Evolutionary conservation across 1,140 invertebrate genomes (phyloP), one percentile per base, ranked within the genome.

Genomic region (Neodiprion pinetum): DNA sequence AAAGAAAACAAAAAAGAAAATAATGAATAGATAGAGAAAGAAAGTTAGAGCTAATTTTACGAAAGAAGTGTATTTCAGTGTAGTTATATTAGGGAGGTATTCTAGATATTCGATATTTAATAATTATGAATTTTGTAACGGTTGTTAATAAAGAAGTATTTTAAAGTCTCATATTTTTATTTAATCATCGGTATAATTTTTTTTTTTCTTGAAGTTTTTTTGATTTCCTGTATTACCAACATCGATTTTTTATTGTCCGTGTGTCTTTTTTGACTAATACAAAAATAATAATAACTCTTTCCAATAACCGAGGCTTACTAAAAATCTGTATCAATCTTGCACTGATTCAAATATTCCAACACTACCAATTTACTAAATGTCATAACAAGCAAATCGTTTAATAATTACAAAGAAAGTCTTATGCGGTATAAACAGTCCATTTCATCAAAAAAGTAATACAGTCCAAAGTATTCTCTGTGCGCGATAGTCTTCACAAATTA

Each of bases 131-230:
- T 61, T 61, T 61, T 61, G 53, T 61, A 61, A 61, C n/a, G 11
- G 53, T 7, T 61, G 53, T 61, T 61, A 61, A 61, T 61, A 61
- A 61, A 61, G 53, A 61, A 61, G 53, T 61, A 61, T 61, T 61
- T 12, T 61, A 61, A 61, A 14, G n/a, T 61, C 53, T 61, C n/a
- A 61, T 9, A 61, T 61, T 61, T 61, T 61, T 40, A 40, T 61
- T 61, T 9, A 61, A 61, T 61, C n/a, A 61, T 61, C 53, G 53
- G 53, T 5, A 7, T 61, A 17, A 61, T 14, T 61, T 61, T 61
- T 61, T 61, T 61, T 14, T 61, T 61, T 40, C 5, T 40, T 40
- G 28, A 40, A 5, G 28, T 40, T 40, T 40, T 3, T 40, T 40
- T 40, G 28, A 5, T 40, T 40, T 40, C 28, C 28, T 40, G 11